A percentile compares a stretch with the other conserved stretches of the same genome.
These are phyloP conservation scores for Enteromius fasciolatus DNA, from an alignment of 2,797 vertebrate species.

Conservation along the genomic window DNA sequence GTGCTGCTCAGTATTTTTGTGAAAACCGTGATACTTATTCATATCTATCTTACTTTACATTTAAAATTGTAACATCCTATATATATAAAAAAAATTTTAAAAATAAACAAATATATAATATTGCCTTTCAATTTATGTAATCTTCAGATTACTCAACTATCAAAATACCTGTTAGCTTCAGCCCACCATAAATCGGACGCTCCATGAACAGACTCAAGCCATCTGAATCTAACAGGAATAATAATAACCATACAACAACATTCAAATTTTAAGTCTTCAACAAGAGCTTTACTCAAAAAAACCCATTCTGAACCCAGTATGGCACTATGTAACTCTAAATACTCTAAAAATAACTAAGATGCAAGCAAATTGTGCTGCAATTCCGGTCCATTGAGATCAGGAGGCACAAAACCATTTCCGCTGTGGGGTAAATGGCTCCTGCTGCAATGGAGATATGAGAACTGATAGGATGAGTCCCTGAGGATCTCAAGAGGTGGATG, in stretches of 20 bases:
- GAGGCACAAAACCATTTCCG: conserved; percentile 28
- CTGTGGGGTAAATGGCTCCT: conserved; percentile 25
- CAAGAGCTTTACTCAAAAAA: neutral
- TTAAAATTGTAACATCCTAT: too few species aligned
- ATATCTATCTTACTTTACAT: too few species aligned
- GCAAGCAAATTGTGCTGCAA: conserved; percentile 13
- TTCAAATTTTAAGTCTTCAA: neutral
- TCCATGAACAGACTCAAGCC: neutral
- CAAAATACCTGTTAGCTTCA: neutral
- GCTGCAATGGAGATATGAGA: conserved; percentile 16
- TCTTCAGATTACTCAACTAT: neutral
- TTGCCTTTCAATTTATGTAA: neutral
- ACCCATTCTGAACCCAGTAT: neutral
- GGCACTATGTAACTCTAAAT: neutral
- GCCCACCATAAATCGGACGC: neutral
- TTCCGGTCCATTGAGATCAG: conserved; percentile 25
- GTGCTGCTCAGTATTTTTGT: neutral
- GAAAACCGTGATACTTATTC: neutral
- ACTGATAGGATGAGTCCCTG: conserved; percentile 36
- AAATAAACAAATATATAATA: too few species aligned
- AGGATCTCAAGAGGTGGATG: conserved; percentile 40
- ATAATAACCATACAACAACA: neutral
- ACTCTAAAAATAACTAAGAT: conserved; percentile 21
- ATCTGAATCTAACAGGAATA: neutral
- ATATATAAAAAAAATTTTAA: too few species aligned